Evolutionary conservation across 2,888 invertebrate genomes (phyloP), one percentile per base, ranked within the genome.

Genomic region (Yponomeuta plumbellus): DNA sequence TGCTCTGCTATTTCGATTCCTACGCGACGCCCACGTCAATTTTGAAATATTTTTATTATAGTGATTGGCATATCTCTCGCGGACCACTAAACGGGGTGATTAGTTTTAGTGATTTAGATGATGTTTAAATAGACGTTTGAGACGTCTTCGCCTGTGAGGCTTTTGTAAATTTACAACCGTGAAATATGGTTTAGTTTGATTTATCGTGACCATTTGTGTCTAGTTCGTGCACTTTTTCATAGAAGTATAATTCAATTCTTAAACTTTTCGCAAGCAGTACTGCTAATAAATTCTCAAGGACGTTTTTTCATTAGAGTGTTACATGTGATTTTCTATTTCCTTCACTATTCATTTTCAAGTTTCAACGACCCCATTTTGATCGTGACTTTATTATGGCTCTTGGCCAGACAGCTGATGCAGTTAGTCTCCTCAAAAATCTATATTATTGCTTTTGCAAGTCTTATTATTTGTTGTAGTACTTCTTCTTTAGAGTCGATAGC

Each of bases 21-120:
- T 64, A 59, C 65, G 39, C 59, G 39, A 59, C 59, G 59, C 65
- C 58, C 59, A 58, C 59, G 26, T 57, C n/a, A 26, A 26, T 26
- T 63, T 64, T 57, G 57, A 63, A 63, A 63, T 63, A 63, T 64
- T 64, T 64, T 39, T 64, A 57, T 56, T 56, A 23, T n/a, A n/a
- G 26, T 11, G 56, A 64, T 64, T 57, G 56, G 56, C 64, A 64
- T 64, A 21, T 44, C 40, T 20, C 39, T 62, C 62, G 20, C 34
- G 20, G 39, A 26, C 62, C 39, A 17, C n/a, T 62, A 34, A 59
- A 59, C 59, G 59, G 59, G 59, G 11, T 59, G 59, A 59, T 59
- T 59, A 59, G 59, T 20, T 59, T 17, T 23, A 8, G 5, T 62
- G 62, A 62, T 26, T 62, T 62, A 62, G 26, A 20, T 11, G 21